Evolutionary conservation across 1,140 invertebrate species (phyloP).

Genomic region (Chlorops oryzae): DNA sequence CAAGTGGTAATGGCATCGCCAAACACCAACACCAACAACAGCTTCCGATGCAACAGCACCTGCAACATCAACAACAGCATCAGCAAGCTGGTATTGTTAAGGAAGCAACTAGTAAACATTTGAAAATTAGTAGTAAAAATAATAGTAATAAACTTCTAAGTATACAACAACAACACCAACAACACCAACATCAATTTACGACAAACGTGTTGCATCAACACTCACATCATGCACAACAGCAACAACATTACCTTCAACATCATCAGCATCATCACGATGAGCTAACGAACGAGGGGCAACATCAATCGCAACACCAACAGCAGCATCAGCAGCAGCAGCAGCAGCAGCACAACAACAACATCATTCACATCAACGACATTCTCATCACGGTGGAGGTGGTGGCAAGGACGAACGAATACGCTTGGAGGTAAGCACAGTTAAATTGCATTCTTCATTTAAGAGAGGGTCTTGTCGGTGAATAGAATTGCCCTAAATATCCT

Average conservation of each 20-base stretch:
- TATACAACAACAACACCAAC: conserved; percentile 9
- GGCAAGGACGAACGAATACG: conserved; percentile 41
- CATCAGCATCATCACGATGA: conserved; percentile 26
- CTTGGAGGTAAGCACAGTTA: conserved; percentile 33
- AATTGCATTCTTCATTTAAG: no score
- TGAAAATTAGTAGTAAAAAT: conserved; percentile 11
- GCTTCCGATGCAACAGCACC: conserved; percentile 11
- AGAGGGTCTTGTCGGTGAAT: no score
- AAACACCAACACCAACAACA: conserved; percentile 18
- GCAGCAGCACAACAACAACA: conserved; percentile 19
- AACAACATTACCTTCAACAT: no score
- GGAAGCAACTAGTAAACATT: conserved; percentile 6
- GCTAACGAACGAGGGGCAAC: conserved; percentile 16
- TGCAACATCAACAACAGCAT: conserved; percentile 5
- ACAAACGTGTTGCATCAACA: no score
- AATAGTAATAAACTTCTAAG: conserved; percentile 7
- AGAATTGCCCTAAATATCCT: no score
- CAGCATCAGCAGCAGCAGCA: conserved; percentile 22
- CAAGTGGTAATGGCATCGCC: no score
- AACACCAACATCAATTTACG: no score
- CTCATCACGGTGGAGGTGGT: conserved; percentile 36
- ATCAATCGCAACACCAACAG: conserved; percentile 20
- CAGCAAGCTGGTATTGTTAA: no score
- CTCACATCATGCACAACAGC: conserved; percentile 22
- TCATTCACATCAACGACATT: conserved; percentile 28